These are phyloP conservation scores for Geopemphigus sp. DNA, from an alignment of 1,140 invertebrate genomes.

Conservation along the genomic window DNA sequence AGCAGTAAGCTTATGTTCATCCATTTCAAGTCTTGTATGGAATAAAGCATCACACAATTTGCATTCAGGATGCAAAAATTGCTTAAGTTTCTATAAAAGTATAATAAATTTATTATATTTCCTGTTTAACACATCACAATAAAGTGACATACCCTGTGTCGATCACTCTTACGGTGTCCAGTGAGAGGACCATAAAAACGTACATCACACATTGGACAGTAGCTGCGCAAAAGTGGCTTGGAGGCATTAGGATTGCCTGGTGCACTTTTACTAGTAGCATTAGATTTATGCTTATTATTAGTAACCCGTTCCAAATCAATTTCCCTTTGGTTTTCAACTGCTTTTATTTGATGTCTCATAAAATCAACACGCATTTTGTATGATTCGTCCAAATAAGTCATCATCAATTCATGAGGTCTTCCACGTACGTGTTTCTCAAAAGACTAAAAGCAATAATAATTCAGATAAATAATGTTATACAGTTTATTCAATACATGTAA, in stretches of 20 bases:
- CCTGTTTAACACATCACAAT: neutral
- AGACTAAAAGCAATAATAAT: conserved; percentile 51
- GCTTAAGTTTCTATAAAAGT: conserved; percentile 68
- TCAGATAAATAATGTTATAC: neutral
- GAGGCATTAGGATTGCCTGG: neutral
- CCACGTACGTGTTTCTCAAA: conserved; percentile 54
- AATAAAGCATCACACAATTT: conserved; percentile 74
- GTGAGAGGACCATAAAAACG: conserved; percentile 75
- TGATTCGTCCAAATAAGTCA: conserved; percentile 53
- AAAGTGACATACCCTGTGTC: conserved; percentile 59
- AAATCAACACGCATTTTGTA: conserved; percentile 53
- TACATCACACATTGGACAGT: conserved; percentile 83
- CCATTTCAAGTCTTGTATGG: conserved; percentile 70
- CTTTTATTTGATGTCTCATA: conserved; percentile 52
- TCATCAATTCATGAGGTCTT: conserved; percentile 53
- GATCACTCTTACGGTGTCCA: conserved; percentile 72
- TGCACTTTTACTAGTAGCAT: conserved; percentile 6
- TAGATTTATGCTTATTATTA: conserved; percentile 32
- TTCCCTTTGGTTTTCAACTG: conserved; percentile 49
- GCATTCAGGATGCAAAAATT: conserved; percentile 77
- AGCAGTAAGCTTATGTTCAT: conserved; percentile 69
- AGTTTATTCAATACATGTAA: neutral
- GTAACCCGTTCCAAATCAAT: conserved; percentile 47
- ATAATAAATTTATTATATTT: neutral
- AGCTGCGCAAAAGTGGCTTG: conserved; percentile 56